These are phyloP conservation scores for Neoniphon sammara DNA, from an alignment of 2,797 vertebrate species.

Conservation along the genomic window DNA sequence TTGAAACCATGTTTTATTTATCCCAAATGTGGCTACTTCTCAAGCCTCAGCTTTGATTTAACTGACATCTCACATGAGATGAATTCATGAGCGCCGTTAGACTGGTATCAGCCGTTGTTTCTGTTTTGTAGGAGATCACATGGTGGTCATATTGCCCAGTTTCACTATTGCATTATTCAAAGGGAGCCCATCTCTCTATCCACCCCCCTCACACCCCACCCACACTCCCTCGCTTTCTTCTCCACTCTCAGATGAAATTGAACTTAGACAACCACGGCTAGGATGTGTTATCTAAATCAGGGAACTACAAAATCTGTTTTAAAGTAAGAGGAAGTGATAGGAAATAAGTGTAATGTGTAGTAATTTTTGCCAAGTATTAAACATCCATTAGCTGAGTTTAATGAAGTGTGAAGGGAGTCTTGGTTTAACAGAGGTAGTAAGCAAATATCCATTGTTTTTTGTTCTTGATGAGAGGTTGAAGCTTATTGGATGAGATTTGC, in stretches of 20 bases:
- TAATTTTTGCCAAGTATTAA: conserved; percentile 6
- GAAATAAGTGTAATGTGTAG: background rate
- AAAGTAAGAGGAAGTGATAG: conserved; percentile 11
- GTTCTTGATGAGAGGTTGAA: conserved; percentile 33
- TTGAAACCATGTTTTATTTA: conserved; percentile 80
- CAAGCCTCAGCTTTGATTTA: conserved; percentile 72
- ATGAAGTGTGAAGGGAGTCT: conserved; percentile 1
- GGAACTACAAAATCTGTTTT: background rate
- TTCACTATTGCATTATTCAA: conserved; percentile 76
- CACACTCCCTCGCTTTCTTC: conserved; percentile 28
- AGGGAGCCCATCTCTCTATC: conserved; percentile 61
- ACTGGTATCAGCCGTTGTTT: conserved; percentile 56
- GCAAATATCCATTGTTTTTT: conserved; percentile 1
- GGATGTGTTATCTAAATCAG: conserved; percentile 4
- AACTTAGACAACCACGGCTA: conserved; percentile 10
- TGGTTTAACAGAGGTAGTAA: conserved; percentile 23
- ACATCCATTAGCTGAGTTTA: conserved; percentile 26
- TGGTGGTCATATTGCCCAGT: conserved; percentile 66
- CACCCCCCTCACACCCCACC: conserved; percentile 29
- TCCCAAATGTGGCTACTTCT: conserved; percentile 64
- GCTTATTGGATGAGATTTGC: conserved; percentile 36
- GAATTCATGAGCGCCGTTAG: conserved; percentile 56
- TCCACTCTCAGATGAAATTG: conserved; percentile 41
- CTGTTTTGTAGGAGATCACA: conserved; percentile 59
- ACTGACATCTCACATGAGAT: conserved; percentile 66